These are phyloP conservation scores for Enteromius anoplus DNA, from an alignment of 2,797 vertebrate genomes.

Conservation along the genomic window DNA sequence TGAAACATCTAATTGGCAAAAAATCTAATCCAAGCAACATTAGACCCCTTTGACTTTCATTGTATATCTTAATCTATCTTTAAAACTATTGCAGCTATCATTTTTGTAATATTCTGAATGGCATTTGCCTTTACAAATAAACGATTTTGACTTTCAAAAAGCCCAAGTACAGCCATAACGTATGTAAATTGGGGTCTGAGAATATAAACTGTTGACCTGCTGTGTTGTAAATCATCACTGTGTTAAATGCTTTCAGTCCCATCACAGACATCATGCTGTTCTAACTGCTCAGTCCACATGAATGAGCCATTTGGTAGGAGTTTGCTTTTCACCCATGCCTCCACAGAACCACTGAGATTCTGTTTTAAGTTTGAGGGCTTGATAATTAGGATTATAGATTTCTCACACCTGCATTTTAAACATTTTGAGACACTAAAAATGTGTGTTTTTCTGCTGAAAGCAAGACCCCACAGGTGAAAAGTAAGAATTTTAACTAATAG, in stretches of 20 bases:
- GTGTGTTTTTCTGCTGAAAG: not conserved
- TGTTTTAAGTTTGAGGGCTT: not conserved
- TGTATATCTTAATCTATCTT: not conserved
- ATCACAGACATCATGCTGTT: conserved; percentile 43
- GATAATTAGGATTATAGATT: not conserved
- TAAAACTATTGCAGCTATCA: not conserved
- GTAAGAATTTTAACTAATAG: not conserved
- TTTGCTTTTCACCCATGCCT: conserved; percentile 26
- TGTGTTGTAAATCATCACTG: conserved; percentile 17
- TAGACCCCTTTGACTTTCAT: not conserved
- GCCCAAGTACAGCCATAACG: not conserved
- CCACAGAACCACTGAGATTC: not conserved
- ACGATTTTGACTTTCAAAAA: not conserved
- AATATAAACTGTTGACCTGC: conserved; percentile 15
- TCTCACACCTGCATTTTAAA: not conserved
- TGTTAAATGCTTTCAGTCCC: conserved; percentile 14
- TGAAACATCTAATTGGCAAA: not conserved
- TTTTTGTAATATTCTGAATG: not conserved
- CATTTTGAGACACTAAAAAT: not conserved
- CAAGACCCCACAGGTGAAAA: not conserved
- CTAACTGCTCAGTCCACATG: conserved; percentile 53
- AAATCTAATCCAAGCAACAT: not conserved
- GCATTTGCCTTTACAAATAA: not conserved
- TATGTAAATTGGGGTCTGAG: conserved; percentile 20
- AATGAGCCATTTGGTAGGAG: conserved; percentile 53